These are phyloP conservation scores for Steinernema feltiae DNA, from an alignment of 1,140 invertebrate genomes.

Conservation along the genomic window DNA sequence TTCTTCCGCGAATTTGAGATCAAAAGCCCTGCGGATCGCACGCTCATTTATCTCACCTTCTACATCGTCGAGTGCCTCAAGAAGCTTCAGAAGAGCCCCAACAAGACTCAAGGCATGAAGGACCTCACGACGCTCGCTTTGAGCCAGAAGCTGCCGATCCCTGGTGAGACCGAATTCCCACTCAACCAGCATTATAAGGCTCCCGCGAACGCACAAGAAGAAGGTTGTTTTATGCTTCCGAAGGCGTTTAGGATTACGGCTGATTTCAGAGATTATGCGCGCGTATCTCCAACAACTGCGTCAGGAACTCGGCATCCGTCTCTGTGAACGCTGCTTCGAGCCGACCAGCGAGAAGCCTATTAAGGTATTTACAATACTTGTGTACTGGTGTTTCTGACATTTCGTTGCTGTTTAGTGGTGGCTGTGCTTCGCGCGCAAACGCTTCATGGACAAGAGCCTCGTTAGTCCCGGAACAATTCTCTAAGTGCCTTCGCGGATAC, in stretches of 20 bases:
- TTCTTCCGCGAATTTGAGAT: conserved; percentile 98
- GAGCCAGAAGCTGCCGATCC: conserved; percentile 82
- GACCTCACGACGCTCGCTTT: conserved; percentile 94
- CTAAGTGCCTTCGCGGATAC: conserved; percentile 1
- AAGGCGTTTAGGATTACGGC: conserved; percentile 19
- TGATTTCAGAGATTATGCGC: conserved; percentile 76
- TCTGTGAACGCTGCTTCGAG: conserved; percentile 84
- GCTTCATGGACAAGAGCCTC: conserved; percentile 98
- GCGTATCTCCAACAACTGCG: conserved; percentile 87
- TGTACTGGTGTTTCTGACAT: background rate
- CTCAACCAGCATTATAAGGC: conserved; percentile 91
- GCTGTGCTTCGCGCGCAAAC: conserved; percentile 96
- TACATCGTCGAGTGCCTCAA: conserved; percentile 98
- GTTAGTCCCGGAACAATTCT: conserved; percentile 63
- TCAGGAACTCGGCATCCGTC: conserved; percentile 82
- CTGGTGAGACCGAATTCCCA: conserved; percentile 91
- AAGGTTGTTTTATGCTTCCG: conserved; percentile 62
- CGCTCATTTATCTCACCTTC: conserved; percentile 94
- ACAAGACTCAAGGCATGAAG: conserved; percentile 78
- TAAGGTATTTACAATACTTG: conserved; percentile 63
- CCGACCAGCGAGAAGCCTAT: conserved; percentile 85
- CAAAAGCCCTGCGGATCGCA: conserved; percentile 86
- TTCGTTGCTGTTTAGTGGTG: conserved; percentile 71
- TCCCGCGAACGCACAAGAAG: conserved; percentile 71
- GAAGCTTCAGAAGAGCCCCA: conserved; percentile 70